Conservation (phyloP, 2,797 vertebrate genomes). For the Rhinogobio ventralis region DNA sequence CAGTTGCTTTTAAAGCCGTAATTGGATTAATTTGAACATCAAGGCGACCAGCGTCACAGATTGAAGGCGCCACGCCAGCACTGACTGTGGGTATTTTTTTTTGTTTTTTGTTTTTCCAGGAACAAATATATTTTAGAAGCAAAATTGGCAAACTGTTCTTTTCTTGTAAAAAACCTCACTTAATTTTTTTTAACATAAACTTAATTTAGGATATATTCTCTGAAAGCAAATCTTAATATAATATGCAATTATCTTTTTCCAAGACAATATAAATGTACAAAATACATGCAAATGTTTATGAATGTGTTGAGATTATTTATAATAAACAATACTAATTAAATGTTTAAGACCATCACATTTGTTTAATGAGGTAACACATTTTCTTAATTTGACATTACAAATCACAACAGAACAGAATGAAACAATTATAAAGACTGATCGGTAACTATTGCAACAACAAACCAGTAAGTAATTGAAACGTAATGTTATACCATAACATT, state of each 20-base stretch:
- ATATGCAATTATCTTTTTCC: neutral
- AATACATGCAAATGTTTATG: neutral
- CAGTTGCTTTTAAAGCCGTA: slow-evolving; percentile 23
- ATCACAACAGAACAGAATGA: slow-evolving; percentile 20
- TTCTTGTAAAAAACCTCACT: neutral
- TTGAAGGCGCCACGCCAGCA: slow-evolving; percentile 34
- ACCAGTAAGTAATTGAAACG: neutral
- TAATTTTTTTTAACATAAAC: neutral
- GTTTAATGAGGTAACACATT: neutral
- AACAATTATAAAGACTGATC: neutral
- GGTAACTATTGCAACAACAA: neutral
- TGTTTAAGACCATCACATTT: neutral
- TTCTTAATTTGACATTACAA: slow-evolving; percentile 13
- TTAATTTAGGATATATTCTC: neutral
- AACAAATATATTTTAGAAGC: neutral
- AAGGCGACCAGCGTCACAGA: neutral
- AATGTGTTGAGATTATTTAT: neutral
- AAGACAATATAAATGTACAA: neutral
- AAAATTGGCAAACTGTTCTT: neutral
- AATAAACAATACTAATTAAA: neutral
- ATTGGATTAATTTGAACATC: slow-evolving; percentile 41
- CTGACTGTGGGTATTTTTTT: slow-evolving; percentile 35
- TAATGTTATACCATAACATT: slow-evolving; percentile 14
- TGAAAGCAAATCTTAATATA: neutral
- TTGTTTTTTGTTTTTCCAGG: neutral